These are phyloP conservation scores for Chloromyia formosa DNA, from an alignment of 2,888 invertebrate species.

Conservation along the genomic window DNA sequence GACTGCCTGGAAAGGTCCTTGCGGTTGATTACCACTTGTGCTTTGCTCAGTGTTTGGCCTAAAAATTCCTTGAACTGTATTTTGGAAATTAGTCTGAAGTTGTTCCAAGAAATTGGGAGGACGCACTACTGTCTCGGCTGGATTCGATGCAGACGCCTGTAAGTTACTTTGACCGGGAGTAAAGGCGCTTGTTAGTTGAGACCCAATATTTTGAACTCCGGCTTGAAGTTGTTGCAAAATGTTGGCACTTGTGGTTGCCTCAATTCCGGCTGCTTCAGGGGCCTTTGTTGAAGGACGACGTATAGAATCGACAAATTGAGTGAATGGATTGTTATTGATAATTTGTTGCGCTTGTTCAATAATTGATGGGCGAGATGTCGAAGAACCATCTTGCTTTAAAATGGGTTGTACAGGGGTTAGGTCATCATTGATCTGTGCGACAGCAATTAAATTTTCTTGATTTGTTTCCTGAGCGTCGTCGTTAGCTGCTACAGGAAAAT, in stretches of 20 bases:
- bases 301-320: slow-evolving; percentile 46
- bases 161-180: slow-evolving; percentile 19
- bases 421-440: neutral
- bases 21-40: slow-evolving; percentile 17
- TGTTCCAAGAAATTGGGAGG: slow-evolving; percentile 45
- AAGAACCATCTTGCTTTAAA: slow-evolving; percentile 14
- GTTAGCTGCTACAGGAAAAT: neutral
- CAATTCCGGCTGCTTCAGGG: slow-evolving; percentile 6
- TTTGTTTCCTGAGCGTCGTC: neutral
- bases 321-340: slow-evolving; percentile 45
- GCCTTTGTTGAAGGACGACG: slow-evolving; percentile 44
- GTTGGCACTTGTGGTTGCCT: slow-evolving; percentile 44
- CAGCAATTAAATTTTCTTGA: neutral
- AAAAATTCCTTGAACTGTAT: slow-evolving; percentile 45
- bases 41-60: slow-evolving; percentile 32
- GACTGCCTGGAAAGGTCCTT: slow-evolving; percentile 46
- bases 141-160: slow-evolving; percentile 11
- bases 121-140: slow-evolving; percentile 29
- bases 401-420: neutral
- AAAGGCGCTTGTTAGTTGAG: slow-evolving; percentile 45
- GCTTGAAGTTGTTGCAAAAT: slow-evolving; percentile 47
- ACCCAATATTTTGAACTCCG: slow-evolving; percentile 47
- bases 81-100: slow-evolving; percentile 45
- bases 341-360: slow-evolving; percentile 45
- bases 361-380: slow-evolving; percentile 30